phyloP scores from a whole-genome alignment of 2,888 invertebrate species.

The Diadromus collaris region DNA sequence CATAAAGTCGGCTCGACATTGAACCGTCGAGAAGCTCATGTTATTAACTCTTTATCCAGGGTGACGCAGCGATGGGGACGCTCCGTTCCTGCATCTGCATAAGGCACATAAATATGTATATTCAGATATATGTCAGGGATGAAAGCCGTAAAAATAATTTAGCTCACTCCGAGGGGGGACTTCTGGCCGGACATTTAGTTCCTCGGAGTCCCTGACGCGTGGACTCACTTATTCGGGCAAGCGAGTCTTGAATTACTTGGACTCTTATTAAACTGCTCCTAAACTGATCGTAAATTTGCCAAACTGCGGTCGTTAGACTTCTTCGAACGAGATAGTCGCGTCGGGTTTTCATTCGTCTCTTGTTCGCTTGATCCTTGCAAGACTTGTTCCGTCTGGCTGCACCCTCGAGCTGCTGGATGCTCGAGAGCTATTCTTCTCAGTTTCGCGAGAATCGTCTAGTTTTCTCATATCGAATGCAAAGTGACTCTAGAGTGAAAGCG shows the following conservation, averaged over 20 bases:
- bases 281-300: conserved; percentile 65
- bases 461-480: background rate
- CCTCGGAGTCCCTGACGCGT: conserved; percentile 39
- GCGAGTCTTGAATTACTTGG: conserved; percentile 61
- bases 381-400: conserved; percentile 12
- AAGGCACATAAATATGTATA: conserved; percentile 3
- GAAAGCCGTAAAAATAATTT: conserved; percentile 45
- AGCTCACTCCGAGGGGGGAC: conserved; percentile 32
- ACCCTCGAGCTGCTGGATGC: background rate
- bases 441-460: background rate
- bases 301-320: conserved; percentile 61
- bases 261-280: conserved; percentile 65
- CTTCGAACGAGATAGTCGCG: conserved; percentile 42
- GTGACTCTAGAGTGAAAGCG: background rate
- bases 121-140: background rate
- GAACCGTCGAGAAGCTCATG: background rate
- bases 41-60: background rate
- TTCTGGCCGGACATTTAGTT: conserved; percentile 41
- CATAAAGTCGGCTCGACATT: conserved; percentile 2
- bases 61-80: background rate
- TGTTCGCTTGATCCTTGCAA: conserved; percentile 4
- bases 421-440: conserved; percentile 13
- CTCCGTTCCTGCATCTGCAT: conserved; percentile 7
- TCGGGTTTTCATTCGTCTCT: conserved; percentile 18
- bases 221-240: conserved; percentile 47